phyloP scores from a whole-genome alignment of 2,888 invertebrate species.

The Aphodius granarius region DNA sequence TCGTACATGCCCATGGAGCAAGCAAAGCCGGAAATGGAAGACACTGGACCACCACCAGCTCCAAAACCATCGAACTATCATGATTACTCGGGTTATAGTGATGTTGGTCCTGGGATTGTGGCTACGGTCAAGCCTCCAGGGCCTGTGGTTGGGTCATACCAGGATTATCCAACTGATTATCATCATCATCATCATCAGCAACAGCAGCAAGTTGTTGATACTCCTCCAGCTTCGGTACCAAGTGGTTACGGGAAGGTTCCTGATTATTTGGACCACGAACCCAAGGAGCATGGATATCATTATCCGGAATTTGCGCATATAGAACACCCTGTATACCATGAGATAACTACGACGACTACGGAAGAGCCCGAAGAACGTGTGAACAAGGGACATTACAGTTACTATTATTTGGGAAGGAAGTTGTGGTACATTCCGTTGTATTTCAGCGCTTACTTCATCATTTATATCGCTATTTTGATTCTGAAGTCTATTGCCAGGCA shows the following conservation, averaged over 20 bases:
- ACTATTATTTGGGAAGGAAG: conserved; percentile 75
- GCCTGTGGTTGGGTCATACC: conserved; percentile 27
- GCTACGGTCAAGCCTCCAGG: conserved; percentile 28
- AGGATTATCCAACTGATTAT: conserved; percentile 28
- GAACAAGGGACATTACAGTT: conserved; percentile 65
- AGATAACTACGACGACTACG: conserved; percentile 50
- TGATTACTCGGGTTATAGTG: conserved; percentile 15
- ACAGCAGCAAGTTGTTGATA: conserved; percentile 20
- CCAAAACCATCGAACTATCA: conserved; percentile 11
- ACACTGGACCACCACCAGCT: neutral
- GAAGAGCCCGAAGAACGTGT: conserved; percentile 61
- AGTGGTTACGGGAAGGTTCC: conserved; percentile 26
- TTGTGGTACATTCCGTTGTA: conserved; percentile 75
- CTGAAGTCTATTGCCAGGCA: conserved; percentile 73
- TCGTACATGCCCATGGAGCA: conserved; percentile 9
- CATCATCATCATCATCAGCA: conserved; percentile 26
- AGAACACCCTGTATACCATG: conserved; percentile 51
- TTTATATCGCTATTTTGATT: conserved; percentile 72
- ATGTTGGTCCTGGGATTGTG: conserved; percentile 29
- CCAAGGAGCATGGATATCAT: conserved; percentile 27
- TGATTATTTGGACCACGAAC: conserved; percentile 30
- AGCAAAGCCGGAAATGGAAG: neutral
- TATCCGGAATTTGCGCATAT: conserved; percentile 37
- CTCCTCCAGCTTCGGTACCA: conserved; percentile 24
- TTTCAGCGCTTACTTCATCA: conserved; percentile 71